Base-by-base conservation (phyloP, 2,888 invertebrate genomes). In the Diarsia brunnea region DNA sequence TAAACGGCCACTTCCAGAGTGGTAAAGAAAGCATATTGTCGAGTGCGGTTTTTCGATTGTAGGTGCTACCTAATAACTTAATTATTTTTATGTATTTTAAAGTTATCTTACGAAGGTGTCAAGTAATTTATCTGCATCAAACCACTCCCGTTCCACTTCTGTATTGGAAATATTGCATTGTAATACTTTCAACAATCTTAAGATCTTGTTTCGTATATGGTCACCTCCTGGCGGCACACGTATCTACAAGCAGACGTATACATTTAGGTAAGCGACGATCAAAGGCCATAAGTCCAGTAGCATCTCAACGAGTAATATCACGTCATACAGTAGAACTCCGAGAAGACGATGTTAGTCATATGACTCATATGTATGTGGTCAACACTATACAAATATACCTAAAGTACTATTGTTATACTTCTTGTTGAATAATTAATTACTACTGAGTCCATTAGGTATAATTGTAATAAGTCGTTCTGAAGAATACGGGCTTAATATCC, bases 161-260 rank as follows among this genome's bases (percentile, higher is more conserved):
- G 73, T 84, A 8, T 81, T 31, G 3, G 88, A 69, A 38, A 94
- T 61, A 75, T 89, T 92, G 78, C 90, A 89, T 5, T 90, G 87
- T 4, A 93, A 64, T 70, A 89, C 88, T 2, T 90, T 77, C 45
- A 94, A 88, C 38, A 91, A 77, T 70, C 85, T 90, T 4, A 93
- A 84, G 49, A 93, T 76, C 74, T 88, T 89, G 19, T 77, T 64
- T 27, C 79, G 82, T 45, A 67, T 61, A 1, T 65, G 51, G 7
- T 81, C 73, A 7, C 84, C 80, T 71, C 88, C 85, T 4, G 76
- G 74, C 10, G 61, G 66, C 43, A 90, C 19, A 43, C 79, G 83
- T 27, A 91, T 79, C 92, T 92, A 61, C 49, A 89, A 79, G 4
- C 47, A 43, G 24, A 55, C 19, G 11, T 55, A 19, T 31, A 60